Evolutionary conservation across 2,113 vertebrate genomes (phyloP).

Genomic region (Cyanoramphus novaezelandiae): DNA sequence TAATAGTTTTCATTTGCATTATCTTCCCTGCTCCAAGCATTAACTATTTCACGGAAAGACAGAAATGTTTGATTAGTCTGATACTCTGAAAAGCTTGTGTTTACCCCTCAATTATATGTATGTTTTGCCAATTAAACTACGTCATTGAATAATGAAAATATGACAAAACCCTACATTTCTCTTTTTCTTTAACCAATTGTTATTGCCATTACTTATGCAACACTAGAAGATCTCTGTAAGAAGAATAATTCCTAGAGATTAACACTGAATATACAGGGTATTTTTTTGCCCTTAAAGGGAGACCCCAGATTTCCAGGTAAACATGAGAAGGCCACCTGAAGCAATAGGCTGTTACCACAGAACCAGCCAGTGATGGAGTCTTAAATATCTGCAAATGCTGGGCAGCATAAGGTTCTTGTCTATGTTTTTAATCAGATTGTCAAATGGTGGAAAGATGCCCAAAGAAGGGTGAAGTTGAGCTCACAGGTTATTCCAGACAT

Average conservation of each 20-base stretch:
- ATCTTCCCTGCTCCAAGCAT: not conserved
- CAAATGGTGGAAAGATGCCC: not conserved
- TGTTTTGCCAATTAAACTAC: not conserved
- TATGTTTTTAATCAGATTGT: not conserved
- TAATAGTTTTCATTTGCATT: slow-evolving; percentile 62
- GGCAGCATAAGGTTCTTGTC: not conserved
- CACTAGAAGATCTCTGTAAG: not conserved
- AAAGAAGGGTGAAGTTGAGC: not conserved
- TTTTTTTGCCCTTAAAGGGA: not conserved
- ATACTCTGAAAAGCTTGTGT: not conserved
- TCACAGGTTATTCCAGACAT: not conserved
- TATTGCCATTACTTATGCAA: not conserved
- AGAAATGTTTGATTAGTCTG: not conserved
- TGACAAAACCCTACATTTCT: not conserved
- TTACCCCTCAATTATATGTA: not conserved
- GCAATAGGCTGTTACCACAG: rapidly evolving
- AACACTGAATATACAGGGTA: not conserved
- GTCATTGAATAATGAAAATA: not conserved
- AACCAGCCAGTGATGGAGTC: not conserved
- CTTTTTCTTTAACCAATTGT: not conserved
- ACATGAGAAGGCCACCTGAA: not conserved
- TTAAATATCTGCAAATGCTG: not conserved
- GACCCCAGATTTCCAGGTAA: not conserved
- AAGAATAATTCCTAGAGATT: not conserved
- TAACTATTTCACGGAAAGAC: slow-evolving; percentile 51